Base-by-base conservation (phyloP, 2,113 vertebrate genomes). In the Notechis scutatus region DNA sequence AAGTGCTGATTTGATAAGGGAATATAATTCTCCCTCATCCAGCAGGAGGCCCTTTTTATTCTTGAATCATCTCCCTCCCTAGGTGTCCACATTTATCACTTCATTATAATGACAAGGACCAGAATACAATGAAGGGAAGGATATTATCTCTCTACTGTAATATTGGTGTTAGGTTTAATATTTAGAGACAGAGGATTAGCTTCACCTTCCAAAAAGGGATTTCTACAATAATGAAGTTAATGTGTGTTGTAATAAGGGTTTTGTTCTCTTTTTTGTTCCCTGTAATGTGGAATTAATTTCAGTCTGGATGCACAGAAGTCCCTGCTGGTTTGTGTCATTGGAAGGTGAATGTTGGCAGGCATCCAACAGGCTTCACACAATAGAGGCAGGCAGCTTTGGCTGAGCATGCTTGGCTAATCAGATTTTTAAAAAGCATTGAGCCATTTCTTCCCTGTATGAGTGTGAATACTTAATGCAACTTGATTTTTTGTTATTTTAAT, bases 201-300 rank as follows among this genome's bases (percentile, higher is more conserved):
- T 88, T 95, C 59, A 88, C 93, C 95, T 96, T 95, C 90, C 92
- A 96, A 93, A 90, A 88, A 94, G 86, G 56, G 94, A 95, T 95
- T 96, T 96, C 92, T 93, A 92, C 14, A 94, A 93, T 96, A 95
- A 96, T 95, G 90, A 93, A 93, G 85, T 95, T 96, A 97, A 96
- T 95, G 92, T 96, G 88, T 96, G 85, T 95, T 96, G 92, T 95
- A 97, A 96, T 96, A 95, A 95, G 93, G 54, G 69, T 96, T 97
- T 94, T 96, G 87, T 94, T 96, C 92, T 81, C 95, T 96, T 96
- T 94, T 94, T 92, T 96, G 59, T 94, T 95, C 91, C 91, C 39
- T 92, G 64, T 94, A 94, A 94, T 93, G 42, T 96, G 95, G 96
- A 96, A 95, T 94, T 96, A 95, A 96, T 96, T 96, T 96, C 74